Percentiles rank a stretch among this genome's conserved stretches.
phyloP scores from a whole-genome alignment of 2,113 vertebrate species.

The Aptenodytes patagonicus region DNA sequence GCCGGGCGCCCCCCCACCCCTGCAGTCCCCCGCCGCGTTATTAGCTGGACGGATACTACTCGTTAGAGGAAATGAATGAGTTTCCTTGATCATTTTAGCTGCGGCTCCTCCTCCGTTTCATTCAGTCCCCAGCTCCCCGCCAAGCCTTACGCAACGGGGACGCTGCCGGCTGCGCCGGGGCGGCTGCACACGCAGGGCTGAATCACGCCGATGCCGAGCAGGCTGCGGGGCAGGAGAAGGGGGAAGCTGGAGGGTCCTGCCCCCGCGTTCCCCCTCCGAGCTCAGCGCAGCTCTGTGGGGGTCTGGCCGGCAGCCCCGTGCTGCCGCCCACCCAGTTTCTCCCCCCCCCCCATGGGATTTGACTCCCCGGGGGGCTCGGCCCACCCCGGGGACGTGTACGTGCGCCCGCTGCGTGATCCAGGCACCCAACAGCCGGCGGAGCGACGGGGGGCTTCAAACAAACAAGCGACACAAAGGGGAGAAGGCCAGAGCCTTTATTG shows the following conservation, averaged over 20 bases:
- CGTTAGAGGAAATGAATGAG: background rate
- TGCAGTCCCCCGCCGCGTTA: background rate
- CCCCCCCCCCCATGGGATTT: background rate
- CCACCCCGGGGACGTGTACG: background rate
- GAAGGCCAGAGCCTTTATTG: slow-evolving; percentile 9
- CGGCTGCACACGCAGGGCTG: background rate
- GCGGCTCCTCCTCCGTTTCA: slow-evolving; percentile 30
- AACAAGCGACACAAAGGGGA: background rate
- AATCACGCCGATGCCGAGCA: background rate
- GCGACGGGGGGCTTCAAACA: background rate
- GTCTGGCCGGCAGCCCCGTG: accelerated
- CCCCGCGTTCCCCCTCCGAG: background rate
- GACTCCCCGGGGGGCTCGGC: background rate
- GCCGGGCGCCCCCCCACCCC: accelerated
- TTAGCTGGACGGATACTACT: background rate
- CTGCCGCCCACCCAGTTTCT: accelerated
- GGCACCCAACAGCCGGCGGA: accelerated
- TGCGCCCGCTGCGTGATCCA: accelerated
- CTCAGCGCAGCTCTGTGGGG: accelerated
- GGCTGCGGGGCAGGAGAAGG: background rate
- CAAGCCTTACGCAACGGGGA: background rate
- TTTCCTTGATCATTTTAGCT: background rate
- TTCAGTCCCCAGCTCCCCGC: slow-evolving; percentile 3
- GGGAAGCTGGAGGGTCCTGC: background rate
- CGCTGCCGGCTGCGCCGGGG: background rate